Base-by-base conservation (phyloP, 1,140 invertebrate genomes). In the Drosophila obscura region DNA sequence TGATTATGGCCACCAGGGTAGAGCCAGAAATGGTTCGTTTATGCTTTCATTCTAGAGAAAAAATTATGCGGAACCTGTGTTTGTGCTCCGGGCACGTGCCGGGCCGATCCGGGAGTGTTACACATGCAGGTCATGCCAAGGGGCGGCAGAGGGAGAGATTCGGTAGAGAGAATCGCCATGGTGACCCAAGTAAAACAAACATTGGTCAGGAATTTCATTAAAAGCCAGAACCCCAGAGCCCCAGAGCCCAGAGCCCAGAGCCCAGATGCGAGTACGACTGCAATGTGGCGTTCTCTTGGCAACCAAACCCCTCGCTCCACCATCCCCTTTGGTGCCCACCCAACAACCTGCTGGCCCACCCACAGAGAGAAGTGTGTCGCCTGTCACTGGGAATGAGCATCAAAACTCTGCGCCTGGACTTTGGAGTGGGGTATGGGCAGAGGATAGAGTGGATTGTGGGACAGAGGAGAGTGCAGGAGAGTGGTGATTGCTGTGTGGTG, bases 161-260 rank as follows among this genome's bases (percentile, higher is more conserved):
- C 8, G 28, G 1, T 3, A 31, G 31, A 0, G 35, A 13, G 60
- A 67, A 72, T 85, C 68, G 83, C 74, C 79, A 87, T 88, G 75
- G 82, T 81, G 78, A 87, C 83, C 82, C 62, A 68, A 78, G 71
- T 61, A 60, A 78, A 75, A 79, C 72, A 87, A 87, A 87, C 82
- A 87, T 82, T 82, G 83, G 79, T 75, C 75, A 88, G 82, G 82
- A 87, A 87, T 87, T 87, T 87, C 83, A 87, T 87, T 87, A 87
- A 87, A 79, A 73, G 68, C 31, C 24, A 50, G 72, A 48, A 24
- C 43, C 26, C 41, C 41, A 58, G 13, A 58, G 0, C 43, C 59
- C 35, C 16, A 62, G 52, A 28, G 31, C 16, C 51, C 26, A 31
- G 28, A 56, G 16, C 43, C 41, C 16, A n/a, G n/a, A n/a, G n/a